Conservation (phyloP, 2,797 vertebrate species). For the Spinibarbus caldwelli region DNA sequence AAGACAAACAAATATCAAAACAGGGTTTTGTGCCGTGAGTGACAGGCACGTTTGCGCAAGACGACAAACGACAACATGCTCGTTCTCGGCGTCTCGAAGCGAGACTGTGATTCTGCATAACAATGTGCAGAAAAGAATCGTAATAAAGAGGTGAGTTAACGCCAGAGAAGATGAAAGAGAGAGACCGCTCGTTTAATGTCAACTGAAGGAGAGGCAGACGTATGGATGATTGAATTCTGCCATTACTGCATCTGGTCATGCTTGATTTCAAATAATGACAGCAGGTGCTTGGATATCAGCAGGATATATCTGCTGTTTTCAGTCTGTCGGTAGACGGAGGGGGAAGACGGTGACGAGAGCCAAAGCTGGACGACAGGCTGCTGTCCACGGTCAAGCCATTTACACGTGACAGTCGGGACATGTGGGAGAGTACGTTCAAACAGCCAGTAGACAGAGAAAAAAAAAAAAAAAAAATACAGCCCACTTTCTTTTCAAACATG, state of each 20-base stretch:
- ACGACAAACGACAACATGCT: constrained; percentile 21
- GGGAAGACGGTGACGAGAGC: constrained; percentile 49
- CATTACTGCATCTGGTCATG: constrained; percentile 63
- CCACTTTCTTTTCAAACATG: neutral
- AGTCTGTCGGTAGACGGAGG: constrained; percentile 57
- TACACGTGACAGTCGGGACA: constrained; percentile 50
- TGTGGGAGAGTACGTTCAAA: constrained; percentile 35
- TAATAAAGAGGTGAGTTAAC: constrained; percentile 53
- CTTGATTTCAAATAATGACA: constrained; percentile 63
- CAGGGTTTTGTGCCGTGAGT: constrained; percentile 40
- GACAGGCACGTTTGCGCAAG: constrained; percentile 21
- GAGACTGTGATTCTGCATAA: constrained; percentile 35
- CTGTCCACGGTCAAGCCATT: constrained; percentile 52
- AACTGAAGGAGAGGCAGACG: constrained; percentile 61
- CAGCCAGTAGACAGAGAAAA: constrained; percentile 32
- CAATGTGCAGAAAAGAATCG: constrained; percentile 36
- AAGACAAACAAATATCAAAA: constrained; percentile 46
- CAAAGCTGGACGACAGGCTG: constrained; percentile 47
- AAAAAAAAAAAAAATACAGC: neutral
- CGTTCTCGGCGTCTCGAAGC: neutral
- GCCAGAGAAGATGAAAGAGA: constrained; percentile 43
- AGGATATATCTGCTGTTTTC: constrained; percentile 58
- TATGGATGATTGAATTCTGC: constrained; percentile 62
- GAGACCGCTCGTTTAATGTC: constrained; percentile 60
- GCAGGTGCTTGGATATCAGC: constrained; percentile 60